Base-by-base conservation (phyloP, 2,113 vertebrate genomes). In the Natator depressus region DNA sequence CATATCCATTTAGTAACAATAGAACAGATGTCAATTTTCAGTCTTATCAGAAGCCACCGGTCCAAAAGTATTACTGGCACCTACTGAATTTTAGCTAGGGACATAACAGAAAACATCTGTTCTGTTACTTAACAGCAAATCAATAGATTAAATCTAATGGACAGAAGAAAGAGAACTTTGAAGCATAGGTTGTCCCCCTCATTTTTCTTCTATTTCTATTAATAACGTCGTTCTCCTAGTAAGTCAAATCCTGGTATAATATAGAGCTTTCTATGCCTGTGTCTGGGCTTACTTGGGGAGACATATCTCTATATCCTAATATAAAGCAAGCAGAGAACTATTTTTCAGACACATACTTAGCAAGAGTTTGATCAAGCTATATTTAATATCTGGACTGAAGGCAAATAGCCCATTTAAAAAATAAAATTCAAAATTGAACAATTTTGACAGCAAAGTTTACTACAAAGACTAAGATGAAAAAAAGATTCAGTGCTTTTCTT, bases 101-200 rank as follows among this genome's bases (percentile, higher is more conserved):
- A 94, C 79, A 51, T 98, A 98, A 98, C 89, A 86, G 62, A 98
- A 98, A 98, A 96, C 98, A 98, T 97, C 97, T 98, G 98, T 93
- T 96, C 96, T 88, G 84, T 95, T 97, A 97, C 97, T 98, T 98
- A 97, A 98, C 96, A 98, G 97, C 82, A 98, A 98, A 98, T 98
- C 97, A 93, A 98, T 98, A 98, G 97, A 98, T 98, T 98, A 97
- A 98, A 97, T n/a, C n/a, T n/a, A n/a, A n/a, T n/a, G n/a, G n/a
- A n/a, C n/a, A n/a, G n/a, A n/a, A n/a, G n/a, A n/a, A n/a, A n/a
- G n/a, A n/a, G n/a, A n/a, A n/a, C n/a, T n/a, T n/a, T n/a, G n/a
- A 97, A 90, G 82, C 96, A 95, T 13, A 89, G 91, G 59, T 93
- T 98, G 97, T 96, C 83, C 94, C 80, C 95, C 96, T 97, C 91